Conservation (phyloP, 2,113 vertebrate species). For the Ibidorhyncha struthersii region DNA sequence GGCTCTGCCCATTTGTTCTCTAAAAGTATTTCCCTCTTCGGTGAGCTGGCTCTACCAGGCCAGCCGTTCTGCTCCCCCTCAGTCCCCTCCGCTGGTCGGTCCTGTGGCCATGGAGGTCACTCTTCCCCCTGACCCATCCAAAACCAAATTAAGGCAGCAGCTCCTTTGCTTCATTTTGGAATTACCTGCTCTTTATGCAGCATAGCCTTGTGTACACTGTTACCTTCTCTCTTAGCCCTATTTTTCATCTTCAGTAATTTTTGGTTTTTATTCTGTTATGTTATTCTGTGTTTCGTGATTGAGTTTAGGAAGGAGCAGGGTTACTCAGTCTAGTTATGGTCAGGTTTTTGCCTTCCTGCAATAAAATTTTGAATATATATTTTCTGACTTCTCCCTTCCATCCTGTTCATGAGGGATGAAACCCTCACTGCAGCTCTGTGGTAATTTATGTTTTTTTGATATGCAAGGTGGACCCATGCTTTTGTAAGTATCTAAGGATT, state of each 20-base stretch:
- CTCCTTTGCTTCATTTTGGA: not conserved
- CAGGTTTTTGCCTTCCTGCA: not conserved
- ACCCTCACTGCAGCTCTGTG: not conserved
- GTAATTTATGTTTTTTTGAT: not conserved
- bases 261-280: accelerated
- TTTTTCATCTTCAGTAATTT: not conserved
- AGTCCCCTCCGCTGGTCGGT: accelerated
- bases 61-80: accelerated
- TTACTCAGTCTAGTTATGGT: not conserved
- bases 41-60: not conserved
- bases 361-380: not conserved
- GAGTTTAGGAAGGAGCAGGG: not conserved
- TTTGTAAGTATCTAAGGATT: not conserved
- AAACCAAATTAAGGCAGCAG: not conserved
- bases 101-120: not conserved
- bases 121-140: not conserved
- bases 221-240: not conserved
- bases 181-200: not conserved
- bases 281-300: not conserved
- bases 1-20: not conserved
- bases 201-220: accelerated
- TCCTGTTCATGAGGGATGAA: not conserved
- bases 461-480: not conserved
- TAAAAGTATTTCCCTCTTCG: not conserved
- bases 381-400: not conserved